A percentile compares a stretch with the other conserved stretches of the same genome.
phyloP scores from a whole-genome alignment of 2,797 vertebrate species.

The Stomatorhinus walkeri region DNA sequence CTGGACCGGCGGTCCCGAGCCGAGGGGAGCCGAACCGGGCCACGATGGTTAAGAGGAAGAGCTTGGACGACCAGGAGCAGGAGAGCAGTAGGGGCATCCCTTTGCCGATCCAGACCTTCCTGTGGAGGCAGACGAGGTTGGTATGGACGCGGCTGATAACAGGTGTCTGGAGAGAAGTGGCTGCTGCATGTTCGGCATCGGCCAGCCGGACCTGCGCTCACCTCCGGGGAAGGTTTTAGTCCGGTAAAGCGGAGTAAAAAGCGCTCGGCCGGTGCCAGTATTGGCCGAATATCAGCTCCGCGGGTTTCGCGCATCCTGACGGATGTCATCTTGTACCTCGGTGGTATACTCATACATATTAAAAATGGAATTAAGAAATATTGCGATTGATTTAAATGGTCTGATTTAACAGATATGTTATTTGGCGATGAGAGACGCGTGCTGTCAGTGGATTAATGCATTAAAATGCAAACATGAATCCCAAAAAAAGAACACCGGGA shows the following conservation, averaged over 20 bases:
- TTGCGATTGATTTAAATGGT: not conserved
- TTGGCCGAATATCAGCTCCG: not conserved
- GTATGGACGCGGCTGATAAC: slow-evolving; percentile 48
- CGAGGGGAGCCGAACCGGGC: slow-evolving; percentile 19
- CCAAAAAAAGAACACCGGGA: not conserved
- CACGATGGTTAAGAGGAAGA: slow-evolving; percentile 95
- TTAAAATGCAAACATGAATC: not conserved
- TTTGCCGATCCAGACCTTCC: slow-evolving; percentile 94
- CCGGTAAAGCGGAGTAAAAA: not conserved
- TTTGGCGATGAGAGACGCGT: not conserved
- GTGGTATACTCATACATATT: not conserved
- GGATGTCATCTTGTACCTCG: not conserved
- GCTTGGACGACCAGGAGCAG: slow-evolving; percentile 86
- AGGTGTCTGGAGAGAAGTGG: slow-evolving; percentile 48
- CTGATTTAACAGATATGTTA: not conserved
- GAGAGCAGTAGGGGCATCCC: slow-evolving; percentile 88
- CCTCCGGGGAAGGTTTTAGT: not conserved
- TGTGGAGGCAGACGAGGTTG: slow-evolving; percentile 97
- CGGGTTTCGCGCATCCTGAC: not conserved
- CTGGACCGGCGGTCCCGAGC: slow-evolving; percentile 41
- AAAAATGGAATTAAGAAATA: not conserved
- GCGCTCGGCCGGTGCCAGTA: not conserved
- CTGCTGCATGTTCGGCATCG: not conserved
- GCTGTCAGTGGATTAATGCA: not conserved
- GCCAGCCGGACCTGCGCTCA: slow-evolving; percentile 4